Evolutionary conservation across 2,888 invertebrate genomes (phyloP), one percentile per base, ranked within the genome.

Genomic region (Thyatira batis): DNA sequence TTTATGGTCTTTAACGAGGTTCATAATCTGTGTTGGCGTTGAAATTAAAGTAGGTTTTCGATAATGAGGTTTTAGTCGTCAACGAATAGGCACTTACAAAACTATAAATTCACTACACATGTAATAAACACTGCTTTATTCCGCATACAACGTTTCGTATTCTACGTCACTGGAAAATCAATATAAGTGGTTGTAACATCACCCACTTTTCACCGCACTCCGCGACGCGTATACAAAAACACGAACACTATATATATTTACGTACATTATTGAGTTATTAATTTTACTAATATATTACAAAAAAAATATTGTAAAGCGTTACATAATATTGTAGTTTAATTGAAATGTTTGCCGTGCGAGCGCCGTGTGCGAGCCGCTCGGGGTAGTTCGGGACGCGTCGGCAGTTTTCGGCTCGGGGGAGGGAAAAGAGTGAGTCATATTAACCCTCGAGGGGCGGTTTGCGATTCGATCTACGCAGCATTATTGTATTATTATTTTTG

Each of bases 131-230:
- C 83, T 84, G 87, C 84, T 74, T 65, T 63, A 76, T 73, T 82
- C 88, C 85, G 86, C 87, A 87, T 82, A 71, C 73, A 77, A 69
- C 71, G 76, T 82, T 71, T 43, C 67, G 53, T 62, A 71, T 62
- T 73, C 75, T 71, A 87, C 84, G 89, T 88, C 87, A 87, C 79
- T 55, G 63, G 72, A 90, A 91, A 91, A 91, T 91, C 90, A 81
- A 91, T 91, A 91, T 73, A 67, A 65, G 61, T 56, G 58, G 57
- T 64, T 60, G 56, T 66, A 61, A 73, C 80, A 76, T 78, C 63
- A 69, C 72, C 57, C 65, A 58, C 57, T 56, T 55, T 55, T 51
- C 59, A 60, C 65, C 66, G 65, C 60, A 61, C 57, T 61, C 50
- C 56, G 33, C 28, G 48, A 57, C 28, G 61, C 54, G 63, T 58